Conservation (phyloP, 2,113 vertebrate species). For the Choloepus hoffmanni region DNA sequence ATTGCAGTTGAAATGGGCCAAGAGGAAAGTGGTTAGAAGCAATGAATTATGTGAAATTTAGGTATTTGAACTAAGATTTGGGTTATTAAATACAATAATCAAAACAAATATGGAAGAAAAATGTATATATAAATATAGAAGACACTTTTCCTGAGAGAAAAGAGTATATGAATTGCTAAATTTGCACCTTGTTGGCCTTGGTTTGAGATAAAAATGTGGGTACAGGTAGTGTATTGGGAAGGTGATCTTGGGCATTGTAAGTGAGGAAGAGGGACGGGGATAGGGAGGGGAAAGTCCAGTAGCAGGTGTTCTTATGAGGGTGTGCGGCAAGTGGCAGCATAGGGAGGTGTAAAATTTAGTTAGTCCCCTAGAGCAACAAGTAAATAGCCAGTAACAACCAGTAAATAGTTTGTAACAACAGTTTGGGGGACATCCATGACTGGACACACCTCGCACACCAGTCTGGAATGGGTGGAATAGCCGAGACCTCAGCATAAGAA, state of each 20-base stretch:
- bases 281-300: neutral
- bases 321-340: no score
- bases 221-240: neutral
- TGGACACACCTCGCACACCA: no score
- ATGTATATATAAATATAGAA: neutral
- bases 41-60: neutral
- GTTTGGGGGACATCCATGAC: no score
- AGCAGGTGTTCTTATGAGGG: neutral
- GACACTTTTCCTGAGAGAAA: neutral
- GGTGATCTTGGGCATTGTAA: neutral
- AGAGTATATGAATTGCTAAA: neutral
- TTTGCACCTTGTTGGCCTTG: neutral
- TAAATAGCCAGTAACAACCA: no score
- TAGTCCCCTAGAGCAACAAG: no score
- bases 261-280: no score
- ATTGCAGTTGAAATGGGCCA: neutral
- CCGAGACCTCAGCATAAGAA: no score
- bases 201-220: neutral
- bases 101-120: neutral
- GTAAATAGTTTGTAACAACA: no score
- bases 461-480: no score
- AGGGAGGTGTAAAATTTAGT: no score
- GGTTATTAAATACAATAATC: neutral
- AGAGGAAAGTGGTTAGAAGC: conserved; percentile 12
- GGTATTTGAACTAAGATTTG: neutral